Evolutionary conservation across 1,140 invertebrate species (phyloP).

Genomic region (Heliconius nattereri): DNA sequence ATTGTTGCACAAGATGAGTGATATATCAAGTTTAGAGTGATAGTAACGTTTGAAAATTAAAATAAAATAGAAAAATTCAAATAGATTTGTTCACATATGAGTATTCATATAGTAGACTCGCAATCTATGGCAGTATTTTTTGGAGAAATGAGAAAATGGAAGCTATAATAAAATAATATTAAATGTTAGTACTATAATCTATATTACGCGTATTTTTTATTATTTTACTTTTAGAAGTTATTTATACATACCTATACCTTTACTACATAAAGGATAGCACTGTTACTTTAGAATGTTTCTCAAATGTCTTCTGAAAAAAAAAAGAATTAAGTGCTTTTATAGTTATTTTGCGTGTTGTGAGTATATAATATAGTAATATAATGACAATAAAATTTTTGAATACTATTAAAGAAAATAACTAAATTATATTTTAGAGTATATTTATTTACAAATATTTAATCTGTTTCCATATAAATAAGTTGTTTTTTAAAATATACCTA

Average conservation of each 20-base stretch:
- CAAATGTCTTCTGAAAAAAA: not conserved
- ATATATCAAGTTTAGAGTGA: too few relatives aligned
- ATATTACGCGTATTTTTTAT: not conserved
- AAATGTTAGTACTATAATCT: not conserved
- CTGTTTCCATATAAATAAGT: not conserved
- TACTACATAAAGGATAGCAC: not conserved
- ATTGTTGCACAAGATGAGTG: too few relatives aligned
- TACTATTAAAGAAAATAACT: not conserved
- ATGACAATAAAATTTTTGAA: not conserved
- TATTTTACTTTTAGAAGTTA: not conserved
- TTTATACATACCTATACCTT: not conserved
- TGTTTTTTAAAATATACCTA: not conserved
- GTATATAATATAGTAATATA: not conserved
- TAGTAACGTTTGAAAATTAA: too few relatives aligned
- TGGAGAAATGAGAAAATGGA: not conserved
- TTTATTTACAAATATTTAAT: not conserved
- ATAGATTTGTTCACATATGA: too few relatives aligned
- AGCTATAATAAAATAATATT: not conserved
- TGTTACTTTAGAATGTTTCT: not conserved
- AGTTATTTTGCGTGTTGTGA: slow-evolving; percentile 2
- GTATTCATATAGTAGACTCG: too few relatives aligned
- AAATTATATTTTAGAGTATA: not conserved
- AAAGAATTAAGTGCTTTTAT: not conserved
- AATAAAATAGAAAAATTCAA: too few relatives aligned
- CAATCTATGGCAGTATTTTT: too few relatives aligned